Evolutionary conservation across 2,797 vertebrate species (phyloP).

Genomic region (Dendrocincla tyrannina): DNA sequence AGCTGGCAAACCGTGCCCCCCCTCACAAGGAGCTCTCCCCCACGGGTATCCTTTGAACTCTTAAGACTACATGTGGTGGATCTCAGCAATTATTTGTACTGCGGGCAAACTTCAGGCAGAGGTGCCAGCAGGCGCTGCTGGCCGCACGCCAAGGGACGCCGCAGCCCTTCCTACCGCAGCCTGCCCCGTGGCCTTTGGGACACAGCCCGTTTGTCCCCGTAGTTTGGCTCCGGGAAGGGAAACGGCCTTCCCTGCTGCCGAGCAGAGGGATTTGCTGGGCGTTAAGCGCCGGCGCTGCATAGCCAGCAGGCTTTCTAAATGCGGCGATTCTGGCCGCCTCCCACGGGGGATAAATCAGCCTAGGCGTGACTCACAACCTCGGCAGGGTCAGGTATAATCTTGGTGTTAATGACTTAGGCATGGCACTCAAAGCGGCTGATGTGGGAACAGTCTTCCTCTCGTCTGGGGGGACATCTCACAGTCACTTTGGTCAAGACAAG

Average conservation of each 20-base stretch:
- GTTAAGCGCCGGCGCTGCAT: fast-evolving
- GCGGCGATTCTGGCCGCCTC: not conserved
- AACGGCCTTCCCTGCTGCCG: fast-evolving
- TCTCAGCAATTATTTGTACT: not conserved
- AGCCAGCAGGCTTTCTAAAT: not conserved
- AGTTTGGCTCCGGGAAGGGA: not conserved
- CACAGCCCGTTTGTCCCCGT: not conserved
- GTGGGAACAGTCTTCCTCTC: not conserved
- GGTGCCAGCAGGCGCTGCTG: not conserved
- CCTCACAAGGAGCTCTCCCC: not conserved
- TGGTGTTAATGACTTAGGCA: not conserved
- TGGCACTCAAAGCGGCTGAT: not conserved
- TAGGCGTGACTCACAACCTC: not conserved
- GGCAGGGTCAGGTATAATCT: not conserved
- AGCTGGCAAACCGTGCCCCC: not conserved
- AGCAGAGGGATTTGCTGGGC: not conserved
- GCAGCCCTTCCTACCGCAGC: not conserved
- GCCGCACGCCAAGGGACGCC: fast-evolving
- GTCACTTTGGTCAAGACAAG: not conserved
- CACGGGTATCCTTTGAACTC: slow-evolving; percentile 12
- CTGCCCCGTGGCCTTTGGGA: fast-evolving
- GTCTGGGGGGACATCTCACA: not conserved
- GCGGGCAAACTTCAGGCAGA: not conserved
- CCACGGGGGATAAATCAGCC: not conserved
- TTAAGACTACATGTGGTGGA: not conserved